Percentiles rank a stretch among this genome's conserved stretches.
Conservation (phyloP, 2,113 vertebrate species). For the Dicaeum eximium region DNA sequence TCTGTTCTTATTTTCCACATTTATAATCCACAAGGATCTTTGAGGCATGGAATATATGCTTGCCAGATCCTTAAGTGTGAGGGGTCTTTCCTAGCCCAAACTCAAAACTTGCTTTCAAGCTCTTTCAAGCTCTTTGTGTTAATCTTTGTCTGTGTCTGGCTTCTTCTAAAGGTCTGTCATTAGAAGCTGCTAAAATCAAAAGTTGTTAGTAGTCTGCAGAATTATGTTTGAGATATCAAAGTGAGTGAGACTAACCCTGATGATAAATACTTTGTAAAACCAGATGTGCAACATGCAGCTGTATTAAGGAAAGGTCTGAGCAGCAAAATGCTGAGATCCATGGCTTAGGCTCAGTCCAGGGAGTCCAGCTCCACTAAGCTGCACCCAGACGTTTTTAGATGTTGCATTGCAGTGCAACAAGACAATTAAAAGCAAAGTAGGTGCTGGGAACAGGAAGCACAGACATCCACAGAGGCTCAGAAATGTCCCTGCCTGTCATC, state of each 20-base stretch:
- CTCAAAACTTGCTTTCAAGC: constrained; percentile 56
- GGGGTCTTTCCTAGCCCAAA: constrained; percentile 50
- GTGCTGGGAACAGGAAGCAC: background rate
- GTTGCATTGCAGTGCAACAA: background rate
- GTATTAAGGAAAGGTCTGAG: background rate
- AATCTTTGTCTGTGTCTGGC: background rate
- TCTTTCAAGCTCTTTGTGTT: constrained; percentile 43
- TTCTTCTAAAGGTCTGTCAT: constrained; percentile 37
- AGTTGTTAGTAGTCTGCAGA: background rate
- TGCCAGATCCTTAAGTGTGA: constrained; percentile 61
- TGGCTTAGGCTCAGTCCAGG: background rate
- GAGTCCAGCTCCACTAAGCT: background rate
- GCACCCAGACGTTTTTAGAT: background rate
- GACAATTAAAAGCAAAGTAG: background rate
- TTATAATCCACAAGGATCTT: constrained; percentile 72
- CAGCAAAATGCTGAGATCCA: fast-evolving
- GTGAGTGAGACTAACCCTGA: background rate
- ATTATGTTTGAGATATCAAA: constrained; percentile 22
- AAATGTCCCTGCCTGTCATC: background rate
- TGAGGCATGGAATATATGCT: constrained; percentile 60
- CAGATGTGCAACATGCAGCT: background rate
- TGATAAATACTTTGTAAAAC: background rate
- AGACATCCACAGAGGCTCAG: background rate
- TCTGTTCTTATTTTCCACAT: constrained; percentile 61
- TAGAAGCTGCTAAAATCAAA: constrained; percentile 50